Evolutionary conservation across 2,888 invertebrate genomes (phyloP), one percentile per base, ranked within the genome.

Genomic region (Dolomedes plantarius): DNA sequence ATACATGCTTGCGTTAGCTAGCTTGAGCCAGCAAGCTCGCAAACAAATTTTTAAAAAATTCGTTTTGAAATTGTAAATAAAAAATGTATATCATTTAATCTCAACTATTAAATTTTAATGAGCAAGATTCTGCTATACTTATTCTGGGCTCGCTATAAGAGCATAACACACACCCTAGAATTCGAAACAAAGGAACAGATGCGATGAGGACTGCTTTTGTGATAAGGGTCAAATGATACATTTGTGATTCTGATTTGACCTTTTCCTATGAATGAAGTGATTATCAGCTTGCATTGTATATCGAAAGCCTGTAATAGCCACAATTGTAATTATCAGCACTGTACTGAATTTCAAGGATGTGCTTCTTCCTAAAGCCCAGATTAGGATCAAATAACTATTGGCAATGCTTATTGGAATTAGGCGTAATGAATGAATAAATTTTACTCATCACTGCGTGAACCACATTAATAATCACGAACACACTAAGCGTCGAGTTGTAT

Each of bases 281-380:
- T 56, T 56, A 56, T 56, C 19, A 1, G 11, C 3, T 1, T 19
- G 19, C 23, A 56, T 56, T 56, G 56, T 56, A 23, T 56, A 5
- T 13, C 16, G 11, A 13, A 56, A 56, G 56, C 19, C 11, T 23
- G 2, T 23, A 56, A 56, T 56, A 56, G 23, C 19, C 11, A 5
- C 23, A 6, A 11, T 56, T 3, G 23, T 23, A 56, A 56, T 56
- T 56, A 56, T 56, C 23, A 2, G 23, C 5, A 23, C 16, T 23
- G 23, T 23, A 56, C 56, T 56, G 56, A 56, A 56, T 56, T 56
- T 56, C 56, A 56, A 56, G 56, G 56, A 56, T 11, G 23, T 23
- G 23, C 5, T 56, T 23, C 1, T 11, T 56, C 23, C 23, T 23
- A 11, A 56, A 23, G 23, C 56, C 16, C 23, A 56, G 19, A 56